These are phyloP conservation scores for Perodicticus potto DNA, from an alignment of 2,797 vertebrate genomes.

Conservation along the genomic window DNA sequence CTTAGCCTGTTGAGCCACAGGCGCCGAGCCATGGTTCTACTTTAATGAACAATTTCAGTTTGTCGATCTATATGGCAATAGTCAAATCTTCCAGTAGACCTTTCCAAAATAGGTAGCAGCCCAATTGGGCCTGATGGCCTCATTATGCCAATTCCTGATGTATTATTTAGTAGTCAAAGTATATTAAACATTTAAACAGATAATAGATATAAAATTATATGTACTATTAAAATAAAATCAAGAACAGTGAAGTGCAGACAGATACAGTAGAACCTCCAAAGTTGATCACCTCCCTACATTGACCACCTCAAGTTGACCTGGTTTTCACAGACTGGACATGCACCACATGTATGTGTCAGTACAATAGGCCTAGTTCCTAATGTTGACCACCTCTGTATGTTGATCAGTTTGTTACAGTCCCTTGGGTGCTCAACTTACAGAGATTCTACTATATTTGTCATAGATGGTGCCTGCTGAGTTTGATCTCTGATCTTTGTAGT, in stretches of 20 bases:
- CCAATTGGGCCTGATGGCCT: background rate
- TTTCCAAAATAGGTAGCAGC: background rate
- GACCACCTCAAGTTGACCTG: too few species aligned
- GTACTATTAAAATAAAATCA: conserved; percentile 19
- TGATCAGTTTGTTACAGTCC: too few species aligned
- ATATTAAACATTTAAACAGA: background rate
- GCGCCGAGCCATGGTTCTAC: background rate
- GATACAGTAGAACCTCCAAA: too few species aligned
- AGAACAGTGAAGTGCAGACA: background rate
- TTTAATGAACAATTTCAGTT: conserved; percentile 25
- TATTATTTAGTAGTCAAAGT: background rate
- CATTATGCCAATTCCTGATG: background rate
- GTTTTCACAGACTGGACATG: too few species aligned
- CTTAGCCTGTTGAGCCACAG: too few species aligned
- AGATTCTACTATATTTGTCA: background rate
- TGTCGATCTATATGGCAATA: conserved; percentile 40
- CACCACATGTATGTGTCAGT: too few species aligned
- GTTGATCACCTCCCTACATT: too few species aligned
- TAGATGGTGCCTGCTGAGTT: background rate
- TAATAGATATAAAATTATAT: background rate
- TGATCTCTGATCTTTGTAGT: background rate
- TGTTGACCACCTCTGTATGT: too few species aligned
- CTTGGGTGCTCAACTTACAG: too few species aligned
- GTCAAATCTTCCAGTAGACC: conserved; percentile 16
- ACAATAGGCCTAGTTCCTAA: too few species aligned